These are phyloP conservation scores for Pterocles burchelli DNA, from an alignment of 2,113 vertebrate species.

Conservation along the genomic window DNA sequence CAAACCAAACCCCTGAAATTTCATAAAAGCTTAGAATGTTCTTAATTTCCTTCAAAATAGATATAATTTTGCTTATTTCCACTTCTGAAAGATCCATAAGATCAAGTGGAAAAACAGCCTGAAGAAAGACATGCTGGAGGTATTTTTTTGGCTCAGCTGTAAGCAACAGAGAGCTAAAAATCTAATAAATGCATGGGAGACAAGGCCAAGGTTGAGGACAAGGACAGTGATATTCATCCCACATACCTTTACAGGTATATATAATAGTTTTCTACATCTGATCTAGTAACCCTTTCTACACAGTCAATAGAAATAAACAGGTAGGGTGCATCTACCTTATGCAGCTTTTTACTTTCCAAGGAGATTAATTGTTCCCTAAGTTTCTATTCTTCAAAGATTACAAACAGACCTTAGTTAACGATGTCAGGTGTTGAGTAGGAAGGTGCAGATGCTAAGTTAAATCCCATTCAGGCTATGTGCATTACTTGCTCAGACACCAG, in stretches of 20 bases:
- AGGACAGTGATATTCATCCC: neutral
- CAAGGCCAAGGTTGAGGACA: neutral
- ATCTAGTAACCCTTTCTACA: neutral
- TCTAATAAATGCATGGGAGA: neutral
- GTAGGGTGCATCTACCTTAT: neutral
- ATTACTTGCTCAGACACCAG: neutral
- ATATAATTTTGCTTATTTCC: neutral
- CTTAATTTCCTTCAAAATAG: neutral
- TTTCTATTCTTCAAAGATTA: neutral
- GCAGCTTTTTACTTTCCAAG: neutral
- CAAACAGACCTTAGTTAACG: neutral
- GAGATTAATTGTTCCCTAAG: neutral
- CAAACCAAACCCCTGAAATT: neutral
- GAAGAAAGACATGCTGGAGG: neutral
- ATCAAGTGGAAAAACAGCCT: neutral
- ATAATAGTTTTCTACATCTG: neutral
- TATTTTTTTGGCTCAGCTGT: neutral
- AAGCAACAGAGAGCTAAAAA: neutral
- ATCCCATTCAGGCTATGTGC: neutral
- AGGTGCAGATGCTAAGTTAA: neutral
- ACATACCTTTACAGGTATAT: neutral
- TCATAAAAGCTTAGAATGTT: neutral
- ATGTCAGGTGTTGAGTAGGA: neutral
- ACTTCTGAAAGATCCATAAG: neutral
- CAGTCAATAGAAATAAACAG: neutral